phyloP scores from a whole-genome alignment of 2,113 vertebrate genomes.

The Poecilia latipinna region DNA sequence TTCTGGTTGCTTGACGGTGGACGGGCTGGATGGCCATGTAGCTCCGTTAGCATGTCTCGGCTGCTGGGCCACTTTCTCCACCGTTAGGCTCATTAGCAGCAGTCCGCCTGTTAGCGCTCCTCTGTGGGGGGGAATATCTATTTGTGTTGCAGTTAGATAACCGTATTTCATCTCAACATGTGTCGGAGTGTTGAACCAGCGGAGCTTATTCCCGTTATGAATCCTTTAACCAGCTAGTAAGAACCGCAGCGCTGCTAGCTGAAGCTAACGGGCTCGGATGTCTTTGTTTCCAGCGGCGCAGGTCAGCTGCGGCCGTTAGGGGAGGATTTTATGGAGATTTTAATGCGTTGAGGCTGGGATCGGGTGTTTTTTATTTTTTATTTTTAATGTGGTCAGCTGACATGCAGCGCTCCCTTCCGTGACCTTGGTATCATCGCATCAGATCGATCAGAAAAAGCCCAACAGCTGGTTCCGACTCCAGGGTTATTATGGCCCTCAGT shows the following conservation, averaged over 20 bases:
- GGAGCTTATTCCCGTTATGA: background rate
- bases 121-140: background rate
- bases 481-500: slow-evolving; percentile 43
- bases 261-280: slow-evolving; percentile 6
- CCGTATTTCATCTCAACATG: slow-evolving; percentile 1
- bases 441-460: slow-evolving; percentile 12
- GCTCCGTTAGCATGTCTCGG: slow-evolving; percentile 32
- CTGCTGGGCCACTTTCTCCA: slow-evolving; percentile 18
- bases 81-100: slow-evolving; percentile 2
- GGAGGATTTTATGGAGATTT: too few species aligned
- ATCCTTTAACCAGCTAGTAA: slow-evolving; percentile 1
- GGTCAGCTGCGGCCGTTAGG: slow-evolving; percentile 14
- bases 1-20: background rate
- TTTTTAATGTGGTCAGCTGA: slow-evolving; percentile 8
- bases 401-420: slow-evolving; percentile 19
- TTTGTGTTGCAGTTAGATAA: background rate
- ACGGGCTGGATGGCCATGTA: slow-evolving; percentile 10
- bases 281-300: slow-evolving; percentile 31
- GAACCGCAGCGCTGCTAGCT: slow-evolving; percentile 16
- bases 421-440: slow-evolving; percentile 32
- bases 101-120: background rate
- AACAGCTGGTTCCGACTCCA: slow-evolving; percentile 2
- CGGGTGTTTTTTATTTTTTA: background rate
- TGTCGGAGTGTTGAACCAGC: background rate
- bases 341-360: background rate